A percentile compares a stretch with the other conserved stretches of the same genome.
Conservation (phyloP, 2,888 invertebrate genomes). For the Parasteatoda lunata region DNA sequence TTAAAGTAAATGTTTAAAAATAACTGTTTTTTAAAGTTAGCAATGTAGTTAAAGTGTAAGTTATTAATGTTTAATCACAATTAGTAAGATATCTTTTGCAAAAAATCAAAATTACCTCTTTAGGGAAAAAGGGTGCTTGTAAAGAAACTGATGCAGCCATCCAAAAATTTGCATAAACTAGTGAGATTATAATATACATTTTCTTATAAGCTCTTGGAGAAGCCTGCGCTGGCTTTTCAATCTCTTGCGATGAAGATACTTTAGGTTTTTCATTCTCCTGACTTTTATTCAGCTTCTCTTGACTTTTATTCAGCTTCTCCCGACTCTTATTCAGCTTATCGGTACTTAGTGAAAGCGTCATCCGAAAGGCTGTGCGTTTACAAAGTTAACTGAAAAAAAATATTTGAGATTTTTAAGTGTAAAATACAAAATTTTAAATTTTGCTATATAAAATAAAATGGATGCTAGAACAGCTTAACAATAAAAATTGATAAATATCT, state of each 20-base stretch:
- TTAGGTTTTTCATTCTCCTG: neutral
- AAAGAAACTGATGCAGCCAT: constrained; percentile 64
- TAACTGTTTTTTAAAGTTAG: neutral
- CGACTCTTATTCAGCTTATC: neutral
- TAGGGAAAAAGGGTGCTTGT: constrained; percentile 66
- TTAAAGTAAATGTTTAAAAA: no score
- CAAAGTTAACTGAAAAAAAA: neutral
- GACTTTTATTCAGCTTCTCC: constrained; percentile 35
- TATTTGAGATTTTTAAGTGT: no score
- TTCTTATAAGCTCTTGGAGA: constrained; percentile 16
- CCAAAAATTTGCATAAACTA: constrained; percentile 57
- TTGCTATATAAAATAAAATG: no score
- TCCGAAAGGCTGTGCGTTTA: constrained; percentile 6
- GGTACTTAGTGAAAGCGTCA: neutral
- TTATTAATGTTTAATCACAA: neutral
- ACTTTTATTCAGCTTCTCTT: constrained; percentile 20
- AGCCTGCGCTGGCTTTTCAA: neutral
- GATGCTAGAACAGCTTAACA: no score
- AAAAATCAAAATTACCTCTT: constrained; percentile 43
- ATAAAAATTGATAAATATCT: no score
- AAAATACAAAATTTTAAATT: no score
- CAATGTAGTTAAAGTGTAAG: neutral
- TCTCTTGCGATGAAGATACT: neutral
- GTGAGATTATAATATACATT: constrained; percentile 32
- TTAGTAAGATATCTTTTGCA: neutral